phyloP scores from a whole-genome alignment of 2,888 invertebrate species.

The Aphelenchoides bicaudatus region DNA sequence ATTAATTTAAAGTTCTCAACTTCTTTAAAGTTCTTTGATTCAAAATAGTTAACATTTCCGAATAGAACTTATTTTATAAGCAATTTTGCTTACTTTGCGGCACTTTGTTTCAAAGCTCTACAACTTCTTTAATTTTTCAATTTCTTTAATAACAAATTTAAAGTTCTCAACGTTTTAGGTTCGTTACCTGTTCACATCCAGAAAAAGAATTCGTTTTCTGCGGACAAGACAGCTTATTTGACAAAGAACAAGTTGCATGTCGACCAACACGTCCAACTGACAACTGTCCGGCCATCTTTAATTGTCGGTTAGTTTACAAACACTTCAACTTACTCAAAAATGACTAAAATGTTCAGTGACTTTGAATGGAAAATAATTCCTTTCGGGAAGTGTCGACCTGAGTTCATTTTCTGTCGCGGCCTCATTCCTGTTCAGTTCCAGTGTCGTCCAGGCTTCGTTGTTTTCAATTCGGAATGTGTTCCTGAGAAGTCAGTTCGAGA shows the following conservation, averaged over 20 bases:
- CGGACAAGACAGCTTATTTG: not conserved
- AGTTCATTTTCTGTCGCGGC: conserved; percentile 34
- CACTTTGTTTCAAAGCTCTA: no score
- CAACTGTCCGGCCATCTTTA: conserved; percentile 12
- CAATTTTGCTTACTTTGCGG: no score
- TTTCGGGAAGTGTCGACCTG: conserved; percentile 24
- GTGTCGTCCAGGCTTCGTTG: conserved; percentile 11
- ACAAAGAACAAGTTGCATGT: not conserved
- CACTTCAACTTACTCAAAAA: not conserved
- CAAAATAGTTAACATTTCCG: no score
- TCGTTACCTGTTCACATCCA: conserved; percentile 1
- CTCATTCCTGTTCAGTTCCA: conserved; percentile 17
- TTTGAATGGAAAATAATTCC: conserved; percentile 29
- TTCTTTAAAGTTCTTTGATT: no score
- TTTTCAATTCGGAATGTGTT: conserved; percentile 9
- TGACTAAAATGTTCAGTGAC: not conserved
- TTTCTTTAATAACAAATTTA: no score
- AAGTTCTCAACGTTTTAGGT: conserved; percentile 1
- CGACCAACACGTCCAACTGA: conserved; percentile 8
- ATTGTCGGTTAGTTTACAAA: conserved; percentile 1
- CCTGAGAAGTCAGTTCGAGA: conserved; percentile 5
- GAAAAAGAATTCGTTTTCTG: conserved; percentile 13
- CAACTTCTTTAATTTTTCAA: no score
- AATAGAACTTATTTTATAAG: no score
- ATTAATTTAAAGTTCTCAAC: no score